Evolutionary conservation across 2,113 vertebrate genomes (phyloP).

Genomic region (Menidia beryllina): DNA sequence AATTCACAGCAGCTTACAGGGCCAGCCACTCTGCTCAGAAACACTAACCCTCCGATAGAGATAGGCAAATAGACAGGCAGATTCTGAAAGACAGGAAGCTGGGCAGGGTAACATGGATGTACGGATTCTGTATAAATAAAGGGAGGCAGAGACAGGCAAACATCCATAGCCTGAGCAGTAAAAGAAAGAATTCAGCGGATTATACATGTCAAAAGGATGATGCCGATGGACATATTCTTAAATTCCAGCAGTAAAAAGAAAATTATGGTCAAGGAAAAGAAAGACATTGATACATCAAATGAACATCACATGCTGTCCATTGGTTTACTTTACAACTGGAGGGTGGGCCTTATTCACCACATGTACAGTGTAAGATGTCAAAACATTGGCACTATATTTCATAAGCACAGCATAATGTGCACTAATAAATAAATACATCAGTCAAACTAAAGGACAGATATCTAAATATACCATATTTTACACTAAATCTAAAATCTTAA

Average conservation of each 20-base stretch:
- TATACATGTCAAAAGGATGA: neutral
- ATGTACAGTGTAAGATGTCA: no score
- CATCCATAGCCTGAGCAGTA: neutral
- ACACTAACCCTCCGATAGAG: conserved; percentile 4
- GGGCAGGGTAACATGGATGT: conserved; percentile 16
- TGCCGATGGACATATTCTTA: neutral
- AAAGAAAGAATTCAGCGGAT: neutral
- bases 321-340: neutral
- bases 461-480: no score
- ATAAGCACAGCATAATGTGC: no score
- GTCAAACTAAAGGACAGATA: no score
- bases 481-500: no score
- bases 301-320: neutral
- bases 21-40: neutral
- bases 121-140: conserved; percentile 8
- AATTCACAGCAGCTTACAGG: conserved; percentile 32
- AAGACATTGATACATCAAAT: no score
- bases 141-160: conserved; percentile 6
- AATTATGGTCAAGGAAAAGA: no score
- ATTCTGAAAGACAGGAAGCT: neutral
- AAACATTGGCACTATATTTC: no score
- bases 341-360: neutral
- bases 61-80: neutral
- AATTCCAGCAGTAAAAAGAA: no score
- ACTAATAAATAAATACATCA: no score